A percentile compares a stretch with the other conserved stretches of the same genome.
Conservation (phyloP, 2,797 vertebrate genomes). For the Parauchenoglanis ngamensis region DNA sequence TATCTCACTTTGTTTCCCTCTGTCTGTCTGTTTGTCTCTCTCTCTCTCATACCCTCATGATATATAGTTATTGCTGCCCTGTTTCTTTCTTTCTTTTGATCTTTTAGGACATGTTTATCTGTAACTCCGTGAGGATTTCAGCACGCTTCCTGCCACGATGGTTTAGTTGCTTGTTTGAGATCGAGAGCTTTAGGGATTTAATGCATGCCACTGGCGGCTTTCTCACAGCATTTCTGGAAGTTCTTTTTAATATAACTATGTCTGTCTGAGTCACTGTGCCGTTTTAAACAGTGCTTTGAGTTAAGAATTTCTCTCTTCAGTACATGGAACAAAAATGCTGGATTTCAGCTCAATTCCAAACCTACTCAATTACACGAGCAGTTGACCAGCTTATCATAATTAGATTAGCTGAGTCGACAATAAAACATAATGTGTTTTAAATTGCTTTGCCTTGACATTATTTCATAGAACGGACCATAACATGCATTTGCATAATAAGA, state of each 20-base stretch:
- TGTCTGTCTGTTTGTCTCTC: neutral
- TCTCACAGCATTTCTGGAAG: slow-evolving; percentile 29
- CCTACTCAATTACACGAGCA: slow-evolving; percentile 3
- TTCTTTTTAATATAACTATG: neutral
- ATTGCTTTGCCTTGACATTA: neutral
- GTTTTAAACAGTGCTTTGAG: slow-evolving; percentile 12
- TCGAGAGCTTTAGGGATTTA: slow-evolving; percentile 28
- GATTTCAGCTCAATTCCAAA: neutral
- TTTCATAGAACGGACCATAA: neutral
- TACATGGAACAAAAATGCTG: neutral
- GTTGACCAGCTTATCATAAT: slow-evolving; percentile 16
- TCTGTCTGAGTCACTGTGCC: slow-evolving; percentile 25
- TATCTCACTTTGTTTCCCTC: too few relatives aligned
- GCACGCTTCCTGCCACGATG: slow-evolving; percentile 39
- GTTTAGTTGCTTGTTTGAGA: slow-evolving; percentile 35
- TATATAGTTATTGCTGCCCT: neutral
- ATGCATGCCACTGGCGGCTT: slow-evolving; percentile 16
- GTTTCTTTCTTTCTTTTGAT: slow-evolving; percentile 43
- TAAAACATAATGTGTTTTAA: slow-evolving; percentile 9
- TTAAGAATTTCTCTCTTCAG: neutral
- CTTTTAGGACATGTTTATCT: slow-evolving; percentile 37
- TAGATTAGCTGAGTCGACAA: slow-evolving; percentile 25
- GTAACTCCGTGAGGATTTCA: slow-evolving; percentile 18
- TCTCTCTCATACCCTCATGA: slow-evolving; percentile 35
- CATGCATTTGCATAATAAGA: neutral